Evolutionary conservation across 2,888 invertebrate species (phyloP).

Genomic region (Caenorhabditis sp.): DNA sequence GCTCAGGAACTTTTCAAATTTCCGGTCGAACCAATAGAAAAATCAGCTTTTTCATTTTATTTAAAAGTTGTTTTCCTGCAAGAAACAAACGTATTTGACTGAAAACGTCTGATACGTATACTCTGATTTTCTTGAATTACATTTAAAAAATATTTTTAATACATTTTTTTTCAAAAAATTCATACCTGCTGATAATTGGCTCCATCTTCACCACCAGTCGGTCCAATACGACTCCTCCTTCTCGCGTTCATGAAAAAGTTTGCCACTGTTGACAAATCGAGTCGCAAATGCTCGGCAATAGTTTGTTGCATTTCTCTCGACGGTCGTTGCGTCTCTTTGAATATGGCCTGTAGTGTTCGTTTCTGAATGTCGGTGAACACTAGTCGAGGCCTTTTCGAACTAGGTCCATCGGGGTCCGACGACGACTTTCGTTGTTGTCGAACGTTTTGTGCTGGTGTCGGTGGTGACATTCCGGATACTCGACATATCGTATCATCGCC

Average conservation of each 20-base stretch:
- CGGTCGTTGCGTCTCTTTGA: conserved; percentile 71
- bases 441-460: conserved; percentile 69
- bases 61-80: too few relatives aligned
- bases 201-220: conserved; percentile 49
- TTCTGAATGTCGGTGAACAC: conserved; percentile 99
- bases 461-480: conserved; percentile 60
- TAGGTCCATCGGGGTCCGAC: conserved; percentile 38
- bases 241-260: conserved; percentile 99
- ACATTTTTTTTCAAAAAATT: background rate
- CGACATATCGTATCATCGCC: conserved; percentile 22
- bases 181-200: conserved; percentile 57
- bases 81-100: too few relatives aligned
- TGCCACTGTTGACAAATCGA: conserved; percentile 75
- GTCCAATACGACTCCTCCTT: conserved; percentile 77
- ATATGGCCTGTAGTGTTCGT: conserved; percentile 84
- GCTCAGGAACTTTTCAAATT: too few relatives aligned
- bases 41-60: too few relatives aligned
- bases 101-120: too few relatives aligned
- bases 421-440: conserved; percentile 49
- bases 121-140: background rate
- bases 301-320: conserved; percentile 70
- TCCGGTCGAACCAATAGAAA: too few relatives aligned
- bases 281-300: conserved; percentile 68
- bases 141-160: too few relatives aligned
- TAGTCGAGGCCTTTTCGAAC: conserved; percentile 91